These are phyloP conservation scores for Leptinotarsa peninsularis DNA, from an alignment of 2,888 invertebrate species.

Conservation along the genomic window DNA sequence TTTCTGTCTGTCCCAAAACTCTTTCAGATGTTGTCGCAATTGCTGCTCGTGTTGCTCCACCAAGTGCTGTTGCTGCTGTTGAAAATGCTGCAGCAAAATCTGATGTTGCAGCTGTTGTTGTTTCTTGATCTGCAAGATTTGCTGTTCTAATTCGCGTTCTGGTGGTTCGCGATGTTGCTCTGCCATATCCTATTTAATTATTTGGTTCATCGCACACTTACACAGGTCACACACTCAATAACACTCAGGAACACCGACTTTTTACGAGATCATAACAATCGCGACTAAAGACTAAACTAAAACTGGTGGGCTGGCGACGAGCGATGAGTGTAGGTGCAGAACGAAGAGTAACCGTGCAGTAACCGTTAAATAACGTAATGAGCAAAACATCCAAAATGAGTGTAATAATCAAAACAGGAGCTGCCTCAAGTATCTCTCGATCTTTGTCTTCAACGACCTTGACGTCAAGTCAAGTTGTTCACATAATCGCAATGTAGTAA, in stretches of 20 bases:
- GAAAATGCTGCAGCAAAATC: constrained; percentile 90
- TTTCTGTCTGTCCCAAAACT: constrained; percentile 93
- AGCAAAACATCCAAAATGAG: not conserved
- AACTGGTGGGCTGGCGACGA: constrained; percentile 19
- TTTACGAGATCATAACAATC: constrained; percentile 64
- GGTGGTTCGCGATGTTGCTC: constrained; percentile 64
- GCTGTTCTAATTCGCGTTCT: constrained; percentile 67
- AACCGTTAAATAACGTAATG: not conserved
- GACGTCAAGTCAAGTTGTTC: too few relatives aligned
- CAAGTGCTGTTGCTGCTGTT: constrained; percentile 90
- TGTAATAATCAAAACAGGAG: not conserved
- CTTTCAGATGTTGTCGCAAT: constrained; percentile 87
- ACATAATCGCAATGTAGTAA: too few relatives aligned
- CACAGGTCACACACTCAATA: constrained; percentile 33
- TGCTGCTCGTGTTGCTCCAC: constrained; percentile 92
- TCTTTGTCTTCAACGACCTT: not conserved
- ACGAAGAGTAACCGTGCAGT: not conserved
- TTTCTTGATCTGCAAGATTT: constrained; percentile 85
- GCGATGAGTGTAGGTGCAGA: not conserved
- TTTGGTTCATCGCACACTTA: constrained; percentile 43
- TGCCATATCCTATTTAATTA: constrained; percentile 59
- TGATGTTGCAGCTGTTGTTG: constrained; percentile 94
- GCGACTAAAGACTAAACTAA: constrained; percentile 50
- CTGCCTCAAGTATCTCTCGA: not conserved
- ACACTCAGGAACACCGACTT: constrained; percentile 30